Conservation (phyloP, 2,888 invertebrate species). For the Spilarctia lutea region DNA sequence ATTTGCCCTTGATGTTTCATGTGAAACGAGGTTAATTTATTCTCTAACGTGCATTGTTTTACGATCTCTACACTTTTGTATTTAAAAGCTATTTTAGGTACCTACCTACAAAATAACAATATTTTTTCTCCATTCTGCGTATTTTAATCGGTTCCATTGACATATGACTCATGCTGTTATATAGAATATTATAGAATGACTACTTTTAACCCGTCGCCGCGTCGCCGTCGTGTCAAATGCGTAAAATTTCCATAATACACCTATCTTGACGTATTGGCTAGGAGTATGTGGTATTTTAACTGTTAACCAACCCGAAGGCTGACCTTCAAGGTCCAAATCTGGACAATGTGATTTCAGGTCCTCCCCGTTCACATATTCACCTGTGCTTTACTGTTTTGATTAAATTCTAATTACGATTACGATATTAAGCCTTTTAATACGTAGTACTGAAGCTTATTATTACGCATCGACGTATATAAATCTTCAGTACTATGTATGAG, state of each 20-base stretch:
- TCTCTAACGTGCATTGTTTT: background rate
- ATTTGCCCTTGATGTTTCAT: background rate
- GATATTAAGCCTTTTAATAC: too few species aligned
- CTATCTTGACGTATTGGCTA: too few species aligned
- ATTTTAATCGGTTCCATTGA: background rate
- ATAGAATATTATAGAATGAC: background rate
- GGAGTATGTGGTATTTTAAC: too few species aligned
- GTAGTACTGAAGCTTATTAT: too few species aligned
- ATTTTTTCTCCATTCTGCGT: background rate
- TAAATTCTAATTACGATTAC: background rate
- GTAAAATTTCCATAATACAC: too few species aligned
- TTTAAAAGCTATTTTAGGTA: background rate
- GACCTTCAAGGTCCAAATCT: too few species aligned
- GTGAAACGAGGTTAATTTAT: background rate
- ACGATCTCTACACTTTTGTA: background rate
- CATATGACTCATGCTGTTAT: background rate
- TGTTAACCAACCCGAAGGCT: too few species aligned
- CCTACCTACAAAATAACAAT: background rate
- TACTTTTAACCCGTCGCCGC: background rate
- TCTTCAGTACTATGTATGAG: too few species aligned
- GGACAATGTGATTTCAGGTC: too few species aligned
- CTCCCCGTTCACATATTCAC: background rate
- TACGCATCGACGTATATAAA: too few species aligned
- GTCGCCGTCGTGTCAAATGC: background rate
- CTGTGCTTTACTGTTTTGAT: background rate